Conservation (phyloP, 2,113 vertebrate species). For the Strigops habroptila region DNA sequence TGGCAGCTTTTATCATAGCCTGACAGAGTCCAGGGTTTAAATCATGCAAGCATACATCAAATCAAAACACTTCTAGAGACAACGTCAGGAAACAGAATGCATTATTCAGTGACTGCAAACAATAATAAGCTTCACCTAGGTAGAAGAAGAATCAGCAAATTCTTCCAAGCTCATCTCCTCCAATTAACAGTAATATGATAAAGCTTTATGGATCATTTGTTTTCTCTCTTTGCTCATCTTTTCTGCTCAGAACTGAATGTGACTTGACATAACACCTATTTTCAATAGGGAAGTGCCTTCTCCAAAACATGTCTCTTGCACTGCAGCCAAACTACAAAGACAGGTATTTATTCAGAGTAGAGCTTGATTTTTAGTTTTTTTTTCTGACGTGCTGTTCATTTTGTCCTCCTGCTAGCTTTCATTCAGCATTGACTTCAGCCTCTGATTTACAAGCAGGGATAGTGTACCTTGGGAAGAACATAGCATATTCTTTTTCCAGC, state of each 20-base stretch:
- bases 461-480: not conserved
- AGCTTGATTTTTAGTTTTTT: not conserved
- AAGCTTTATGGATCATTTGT: not conserved
- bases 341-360: not conserved
- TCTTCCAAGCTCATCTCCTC: not conserved
- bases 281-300: not conserved
- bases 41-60: not conserved
- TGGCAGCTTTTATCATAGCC: conserved; percentile 63
- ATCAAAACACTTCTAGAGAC: not conserved
- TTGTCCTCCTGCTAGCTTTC: not conserved
- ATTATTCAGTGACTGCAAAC: not conserved
- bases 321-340: not conserved
- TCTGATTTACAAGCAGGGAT: not conserved
- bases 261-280: not conserved
- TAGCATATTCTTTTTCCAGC: not conserved
- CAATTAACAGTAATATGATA: not conserved
- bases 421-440: not conserved
- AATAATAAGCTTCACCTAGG: not conserved
- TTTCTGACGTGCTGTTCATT: not conserved
- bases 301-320: not conserved
- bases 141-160: not conserved
- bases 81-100: not conserved
- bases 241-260: not conserved
- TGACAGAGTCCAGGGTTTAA: conserved; percentile 52
- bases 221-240: conserved; percentile 1